These are phyloP conservation scores for Pomatorhinus ruficollis DNA, from an alignment of 2,113 vertebrate species.

Conservation along the genomic window DNA sequence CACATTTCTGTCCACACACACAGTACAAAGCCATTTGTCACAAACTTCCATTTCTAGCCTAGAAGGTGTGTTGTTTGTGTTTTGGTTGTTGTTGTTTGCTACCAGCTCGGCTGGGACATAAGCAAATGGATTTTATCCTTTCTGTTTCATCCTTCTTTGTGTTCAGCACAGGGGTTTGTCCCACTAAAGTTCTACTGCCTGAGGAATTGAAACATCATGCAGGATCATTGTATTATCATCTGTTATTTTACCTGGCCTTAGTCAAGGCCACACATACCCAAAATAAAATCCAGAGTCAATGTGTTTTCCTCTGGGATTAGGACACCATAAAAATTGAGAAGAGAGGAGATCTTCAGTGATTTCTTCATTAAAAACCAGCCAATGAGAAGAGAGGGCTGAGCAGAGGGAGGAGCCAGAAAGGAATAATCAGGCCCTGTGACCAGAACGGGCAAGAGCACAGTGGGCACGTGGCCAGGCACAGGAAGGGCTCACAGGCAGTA, in stretches of 20 bases:
- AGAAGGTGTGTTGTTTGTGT: background rate
- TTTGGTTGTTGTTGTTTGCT: fast-evolving
- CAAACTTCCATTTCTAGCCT: no score
- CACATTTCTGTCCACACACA: background rate
- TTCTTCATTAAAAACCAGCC: background rate
- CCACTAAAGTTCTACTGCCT: background rate
- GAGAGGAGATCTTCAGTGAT: background rate
- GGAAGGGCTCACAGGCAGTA: background rate
- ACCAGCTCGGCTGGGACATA: background rate
- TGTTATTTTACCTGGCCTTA: background rate
- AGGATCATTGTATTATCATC: background rate
- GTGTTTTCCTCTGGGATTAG: background rate
- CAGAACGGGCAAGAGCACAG: fast-evolving
- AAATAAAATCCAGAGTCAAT: background rate
- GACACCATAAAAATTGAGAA: background rate
- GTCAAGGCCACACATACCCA: fast-evolving
- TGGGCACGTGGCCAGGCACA: background rate
- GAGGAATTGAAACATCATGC: background rate
- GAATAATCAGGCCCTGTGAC: background rate
- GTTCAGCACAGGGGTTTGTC: background rate
- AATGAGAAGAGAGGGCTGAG: background rate
- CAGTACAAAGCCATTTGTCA: background rate
- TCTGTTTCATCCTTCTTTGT: background rate
- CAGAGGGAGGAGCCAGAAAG: background rate
- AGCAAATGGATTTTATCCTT: background rate